These are phyloP conservation scores for Steatocranus sp. DNA, from an alignment of 2,797 vertebrate genomes.

Conservation along the genomic window DNA sequence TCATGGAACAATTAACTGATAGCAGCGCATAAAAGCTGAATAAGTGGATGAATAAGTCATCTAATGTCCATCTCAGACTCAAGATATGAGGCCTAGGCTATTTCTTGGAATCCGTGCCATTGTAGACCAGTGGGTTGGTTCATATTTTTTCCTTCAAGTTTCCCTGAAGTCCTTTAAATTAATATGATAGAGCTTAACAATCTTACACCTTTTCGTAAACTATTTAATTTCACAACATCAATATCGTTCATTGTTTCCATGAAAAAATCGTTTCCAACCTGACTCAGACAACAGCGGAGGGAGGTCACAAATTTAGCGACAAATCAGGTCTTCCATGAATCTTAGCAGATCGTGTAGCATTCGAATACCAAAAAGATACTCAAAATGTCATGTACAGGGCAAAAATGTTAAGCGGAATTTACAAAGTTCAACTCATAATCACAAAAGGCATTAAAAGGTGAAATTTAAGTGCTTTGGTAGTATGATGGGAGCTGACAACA, in stretches of 20 bases:
- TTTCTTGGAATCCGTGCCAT: neutral
- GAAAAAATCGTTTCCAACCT: neutral
- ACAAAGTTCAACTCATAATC: neutral
- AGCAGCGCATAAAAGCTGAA: neutral
- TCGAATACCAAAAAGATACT: neutral
- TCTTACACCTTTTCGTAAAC: neutral
- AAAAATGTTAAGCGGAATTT: neutral
- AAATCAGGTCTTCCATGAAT: neutral
- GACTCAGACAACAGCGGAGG: neutral
- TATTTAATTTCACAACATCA: neutral
- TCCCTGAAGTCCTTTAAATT: neutral
- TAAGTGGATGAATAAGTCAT: neutral
- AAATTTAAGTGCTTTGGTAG: neutral
- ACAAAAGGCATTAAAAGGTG: neutral
- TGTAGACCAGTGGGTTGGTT: neutral
- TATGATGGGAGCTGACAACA: neutral
- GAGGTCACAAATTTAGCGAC: neutral
- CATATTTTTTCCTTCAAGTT: neutral
- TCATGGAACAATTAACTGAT: neutral
- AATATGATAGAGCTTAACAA: neutral
- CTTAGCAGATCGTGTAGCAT: neutral
- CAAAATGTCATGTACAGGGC: neutral
- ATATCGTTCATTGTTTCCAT: neutral
- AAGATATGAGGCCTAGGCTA: neutral
- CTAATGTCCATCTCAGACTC: neutral